Evolutionary conservation across 2,797 vertebrate species (phyloP).

Genomic region (Esox lucius): DNA sequence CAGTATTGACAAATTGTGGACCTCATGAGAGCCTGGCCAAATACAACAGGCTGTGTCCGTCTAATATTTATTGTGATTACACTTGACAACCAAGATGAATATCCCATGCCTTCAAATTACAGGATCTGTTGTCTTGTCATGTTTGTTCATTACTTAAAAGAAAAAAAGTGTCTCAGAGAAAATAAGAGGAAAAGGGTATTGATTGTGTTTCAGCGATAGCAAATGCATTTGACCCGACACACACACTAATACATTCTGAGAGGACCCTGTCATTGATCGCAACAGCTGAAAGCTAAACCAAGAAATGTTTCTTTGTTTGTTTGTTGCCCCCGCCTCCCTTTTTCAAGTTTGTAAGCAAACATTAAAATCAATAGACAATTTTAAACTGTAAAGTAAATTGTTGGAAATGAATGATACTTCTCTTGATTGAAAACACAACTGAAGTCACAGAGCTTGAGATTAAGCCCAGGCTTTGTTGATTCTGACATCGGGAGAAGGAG

Average conservation of each 20-base stretch:
- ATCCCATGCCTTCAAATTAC: slow-evolving; percentile 76
- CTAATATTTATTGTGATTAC: slow-evolving; percentile 75
- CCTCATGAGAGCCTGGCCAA: slow-evolving; percentile 55
- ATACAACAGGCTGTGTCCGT: slow-evolving; percentile 42
- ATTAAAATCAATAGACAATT: slow-evolving; percentile 93
- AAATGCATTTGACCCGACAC: slow-evolving; percentile 78
- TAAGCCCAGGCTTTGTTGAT: slow-evolving; percentile 67
- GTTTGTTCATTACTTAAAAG: slow-evolving; percentile 79
- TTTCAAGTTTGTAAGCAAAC: slow-evolving; percentile 80
- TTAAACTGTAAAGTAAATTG: slow-evolving; percentile 85
- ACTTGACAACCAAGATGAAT: slow-evolving; percentile 70
- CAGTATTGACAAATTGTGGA: slow-evolving; percentile 60
- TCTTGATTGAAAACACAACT: slow-evolving; percentile 75
- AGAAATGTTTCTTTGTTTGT: slow-evolving; percentile 73
- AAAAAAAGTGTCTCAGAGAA: slow-evolving; percentile 34
- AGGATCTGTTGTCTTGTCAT: slow-evolving; percentile 80
- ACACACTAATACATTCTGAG: slow-evolving; percentile 79
- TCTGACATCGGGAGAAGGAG: slow-evolving; percentile 61
- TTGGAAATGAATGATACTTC: slow-evolving; percentile 81
- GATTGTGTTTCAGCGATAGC: slow-evolving; percentile 75
- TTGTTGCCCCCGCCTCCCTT: slow-evolving; percentile 39
- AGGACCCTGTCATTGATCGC: slow-evolving; percentile 80
- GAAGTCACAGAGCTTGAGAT: slow-evolving; percentile 72
- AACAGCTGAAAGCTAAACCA: slow-evolving; percentile 68
- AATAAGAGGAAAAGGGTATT: slow-evolving; percentile 78